Percentiles rank a stretch among this genome's conserved stretches.
Conservation (phyloP, 2,888 invertebrate species). For the Frankliniella fusca region DNA sequence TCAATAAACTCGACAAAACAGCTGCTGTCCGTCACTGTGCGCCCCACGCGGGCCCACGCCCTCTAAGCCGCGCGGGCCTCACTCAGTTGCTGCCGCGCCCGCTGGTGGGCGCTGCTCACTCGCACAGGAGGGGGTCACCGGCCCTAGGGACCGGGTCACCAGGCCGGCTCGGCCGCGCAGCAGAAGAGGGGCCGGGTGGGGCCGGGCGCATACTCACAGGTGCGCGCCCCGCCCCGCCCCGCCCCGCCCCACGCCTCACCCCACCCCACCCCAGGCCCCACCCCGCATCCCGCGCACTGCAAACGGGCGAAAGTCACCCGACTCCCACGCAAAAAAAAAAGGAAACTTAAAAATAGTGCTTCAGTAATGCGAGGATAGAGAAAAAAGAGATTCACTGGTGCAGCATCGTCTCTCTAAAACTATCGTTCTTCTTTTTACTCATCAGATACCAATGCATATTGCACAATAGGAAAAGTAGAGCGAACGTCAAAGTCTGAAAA, state of each 20-base stretch:
- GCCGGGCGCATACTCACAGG: background rate
- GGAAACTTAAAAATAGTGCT: too few relatives aligned
- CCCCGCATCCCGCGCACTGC: background rate
- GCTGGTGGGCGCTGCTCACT: too few relatives aligned
- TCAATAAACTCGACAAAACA: background rate
- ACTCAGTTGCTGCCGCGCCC: background rate
- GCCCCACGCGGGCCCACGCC: background rate
- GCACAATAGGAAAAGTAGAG: too few relatives aligned
- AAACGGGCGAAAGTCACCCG: background rate
- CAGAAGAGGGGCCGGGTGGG: background rate
- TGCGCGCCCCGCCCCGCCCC: background rate
- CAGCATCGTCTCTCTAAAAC: background rate
- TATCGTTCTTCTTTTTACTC: background rate
- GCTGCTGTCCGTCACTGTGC: background rate
- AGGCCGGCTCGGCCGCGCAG: background rate
- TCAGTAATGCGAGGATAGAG: too few relatives aligned
- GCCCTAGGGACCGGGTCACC: background rate
- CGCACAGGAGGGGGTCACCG: background rate
- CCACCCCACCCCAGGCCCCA: background rate
- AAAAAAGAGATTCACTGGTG: background rate
- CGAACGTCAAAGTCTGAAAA: too few relatives aligned
- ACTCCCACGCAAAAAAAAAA: background rate
- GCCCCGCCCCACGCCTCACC: background rate
- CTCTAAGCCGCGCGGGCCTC: background rate
- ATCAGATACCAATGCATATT: too few relatives aligned